Evolutionary conservation across 2,113 vertebrate species (phyloP).

Genomic region (Epinephelus moara): DNA sequence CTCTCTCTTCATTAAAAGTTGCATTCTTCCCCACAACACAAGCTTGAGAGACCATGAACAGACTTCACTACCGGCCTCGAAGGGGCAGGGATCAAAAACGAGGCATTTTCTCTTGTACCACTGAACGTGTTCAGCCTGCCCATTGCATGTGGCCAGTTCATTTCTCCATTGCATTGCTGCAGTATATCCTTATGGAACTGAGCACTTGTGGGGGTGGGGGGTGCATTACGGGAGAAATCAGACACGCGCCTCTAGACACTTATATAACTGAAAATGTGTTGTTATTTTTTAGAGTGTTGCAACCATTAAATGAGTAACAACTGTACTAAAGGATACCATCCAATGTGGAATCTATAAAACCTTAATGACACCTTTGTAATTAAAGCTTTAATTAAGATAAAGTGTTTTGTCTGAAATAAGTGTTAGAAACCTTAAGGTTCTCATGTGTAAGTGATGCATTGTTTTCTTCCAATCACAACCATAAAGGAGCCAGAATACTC

Average conservation of each 20-base stretch:
- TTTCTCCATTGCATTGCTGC: slow-evolving; percentile 80
- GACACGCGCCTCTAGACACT: slow-evolving; percentile 17
- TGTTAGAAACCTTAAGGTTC: slow-evolving; percentile 48
- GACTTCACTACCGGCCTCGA: slow-evolving; percentile 36
- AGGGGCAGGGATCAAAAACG: slow-evolving; percentile 67
- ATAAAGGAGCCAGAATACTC: slow-evolving; percentile 89
- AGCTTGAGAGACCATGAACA: slow-evolving; percentile 55
- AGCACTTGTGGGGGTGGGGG: slow-evolving; percentile 28
- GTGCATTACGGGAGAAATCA: slow-evolving; percentile 42
- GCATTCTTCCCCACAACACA: slow-evolving; percentile 49
- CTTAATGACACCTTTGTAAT: background rate
- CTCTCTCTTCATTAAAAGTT: slow-evolving; percentile 76
- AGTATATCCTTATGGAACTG: slow-evolving; percentile 78
- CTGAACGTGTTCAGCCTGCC: slow-evolving; percentile 75
- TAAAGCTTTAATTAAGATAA: background rate
- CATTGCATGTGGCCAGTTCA: slow-evolving; percentile 79
- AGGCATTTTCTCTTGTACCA: slow-evolving; percentile 80
- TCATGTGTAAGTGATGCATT: slow-evolving; percentile 79
- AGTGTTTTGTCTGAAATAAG: slow-evolving; percentile 49
- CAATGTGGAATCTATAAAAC: slow-evolving; percentile 7
- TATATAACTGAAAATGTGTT: slow-evolving; percentile 34
- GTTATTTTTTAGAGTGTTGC: slow-evolving; percentile 7
- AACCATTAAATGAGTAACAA: slow-evolving; percentile 8
- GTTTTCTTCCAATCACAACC: slow-evolving; percentile 84
- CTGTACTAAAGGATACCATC: slow-evolving; percentile 11